These are phyloP conservation scores for Drosophila neocordata DNA, from an alignment of 1,140 invertebrate genomes.

Conservation along the genomic window DNA sequence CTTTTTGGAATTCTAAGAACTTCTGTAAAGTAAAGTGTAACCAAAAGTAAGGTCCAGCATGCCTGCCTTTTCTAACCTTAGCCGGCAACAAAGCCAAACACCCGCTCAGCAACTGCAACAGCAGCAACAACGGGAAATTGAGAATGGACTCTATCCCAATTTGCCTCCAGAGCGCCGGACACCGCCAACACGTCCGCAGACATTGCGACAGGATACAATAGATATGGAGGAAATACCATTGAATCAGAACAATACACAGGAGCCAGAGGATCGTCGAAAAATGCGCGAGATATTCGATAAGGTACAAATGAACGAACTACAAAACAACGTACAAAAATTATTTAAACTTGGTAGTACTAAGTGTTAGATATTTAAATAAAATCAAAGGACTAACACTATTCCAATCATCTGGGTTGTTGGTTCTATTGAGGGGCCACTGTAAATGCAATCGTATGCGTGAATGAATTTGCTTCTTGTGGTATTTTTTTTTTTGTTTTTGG, in stretches of 20 bases:
- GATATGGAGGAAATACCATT: slow-evolving; percentile 79
- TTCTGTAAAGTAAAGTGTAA: slow-evolving; percentile 1
- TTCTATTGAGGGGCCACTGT: neutral
- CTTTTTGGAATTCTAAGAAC: neutral
- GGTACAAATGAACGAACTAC: slow-evolving; percentile 32
- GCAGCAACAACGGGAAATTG: slow-evolving; percentile 67
- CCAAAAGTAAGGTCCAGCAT: slow-evolving; percentile 33
- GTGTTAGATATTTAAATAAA: neutral
- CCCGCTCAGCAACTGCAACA: slow-evolving; percentile 69
- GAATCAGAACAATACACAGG: slow-evolving; percentile 53
- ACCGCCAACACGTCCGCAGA: slow-evolving; percentile 53
- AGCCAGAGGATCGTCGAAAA: slow-evolving; percentile 69
- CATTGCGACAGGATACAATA: slow-evolving; percentile 73
- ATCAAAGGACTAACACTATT: neutral
- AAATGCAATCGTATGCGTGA: slow-evolving; percentile 5
- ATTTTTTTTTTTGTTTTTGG: slow-evolving; percentile 4
- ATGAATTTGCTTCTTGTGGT: slow-evolving; percentile 39
- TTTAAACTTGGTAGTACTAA: no score
- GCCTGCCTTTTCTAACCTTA: slow-evolving; percentile 59
- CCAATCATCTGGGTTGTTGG: slow-evolving; percentile 1
- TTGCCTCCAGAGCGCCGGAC: slow-evolving; percentile 63
- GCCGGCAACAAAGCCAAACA: slow-evolving; percentile 68
- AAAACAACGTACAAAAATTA: no score
- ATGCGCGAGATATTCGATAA: slow-evolving; percentile 72
- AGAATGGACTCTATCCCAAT: slow-evolving; percentile 75